Evolutionary conservation across 92 coral and sea anemone genomes (phyloP), one percentile per base, ranked within the genome.

Genomic region (Hydrozoanthus gracilis): DNA sequence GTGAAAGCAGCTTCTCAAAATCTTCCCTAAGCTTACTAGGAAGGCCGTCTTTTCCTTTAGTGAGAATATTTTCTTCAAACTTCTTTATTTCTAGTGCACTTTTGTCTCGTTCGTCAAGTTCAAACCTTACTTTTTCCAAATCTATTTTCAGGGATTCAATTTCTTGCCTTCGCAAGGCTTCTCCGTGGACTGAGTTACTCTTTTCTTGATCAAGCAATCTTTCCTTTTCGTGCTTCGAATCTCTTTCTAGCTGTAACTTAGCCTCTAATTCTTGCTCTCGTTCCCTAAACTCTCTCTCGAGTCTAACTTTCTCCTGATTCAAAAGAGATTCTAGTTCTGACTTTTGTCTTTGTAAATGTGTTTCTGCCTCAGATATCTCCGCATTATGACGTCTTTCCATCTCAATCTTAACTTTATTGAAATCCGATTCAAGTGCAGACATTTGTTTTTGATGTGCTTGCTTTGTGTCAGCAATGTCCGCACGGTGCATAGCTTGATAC

Each of bases 1-100:
- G 95, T 45, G 87, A 93, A 73, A 96, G 66, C 45, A 94, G 83
- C 82, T 77, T 96, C 45, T 96, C 99, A 51, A 96, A 95, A 68
- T 96, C 99, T 68, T 93, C 98, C 44, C 91, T 93, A 7, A 96
- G 94, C 50, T 89, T 94, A 12, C 96, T 96, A 27, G 89, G 93
- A 2, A 96, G 93, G 27, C 98, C 98, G 27, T 96, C 96, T 49
- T 89, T 89, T 12, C 99, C 99, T 20, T 85, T 92, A 12, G 65
- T 79, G 51, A 91, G 88, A 76, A 95, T 85, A 8, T 79, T 88
- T 69, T 94, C 98, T 56, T 93, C 96, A 55, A 90, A 66, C 14
- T 89, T 91, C 61, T 88, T 91, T 82, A 95, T 76, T 51, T 95
- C 93, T 73, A 84, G 55, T n/a, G 82, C 64, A 76, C 73, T 87